Percentiles rank a stretch among this genome's conserved stretches.
Conservation (phyloP, 2,797 vertebrate genomes). For the Chiroxiphia lanceolata region DNA sequence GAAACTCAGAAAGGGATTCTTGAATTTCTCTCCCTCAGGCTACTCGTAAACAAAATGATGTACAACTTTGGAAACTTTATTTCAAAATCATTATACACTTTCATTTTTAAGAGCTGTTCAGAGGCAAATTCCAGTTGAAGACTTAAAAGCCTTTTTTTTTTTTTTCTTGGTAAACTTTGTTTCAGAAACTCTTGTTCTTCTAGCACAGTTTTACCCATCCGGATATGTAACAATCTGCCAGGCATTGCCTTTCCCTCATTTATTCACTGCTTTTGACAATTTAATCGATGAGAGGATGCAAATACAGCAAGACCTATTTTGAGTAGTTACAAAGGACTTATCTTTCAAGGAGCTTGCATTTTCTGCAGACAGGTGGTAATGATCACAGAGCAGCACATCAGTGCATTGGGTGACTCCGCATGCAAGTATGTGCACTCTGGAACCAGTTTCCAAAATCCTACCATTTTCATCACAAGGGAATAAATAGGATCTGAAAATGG, state of each 20-base stretch:
- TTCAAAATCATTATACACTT: slow-evolving; percentile 33
- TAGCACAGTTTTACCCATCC: not conserved
- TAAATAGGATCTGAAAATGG: not conserved
- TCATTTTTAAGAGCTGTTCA: slow-evolving; percentile 34
- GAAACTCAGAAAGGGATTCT: slow-evolving; percentile 56
- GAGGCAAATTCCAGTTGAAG: slow-evolving; percentile 41
- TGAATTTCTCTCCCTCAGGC: slow-evolving; percentile 56
- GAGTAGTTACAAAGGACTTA: not conserved
- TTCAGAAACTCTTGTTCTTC: not conserved
- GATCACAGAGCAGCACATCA: not conserved
- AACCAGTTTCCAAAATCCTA: not conserved
- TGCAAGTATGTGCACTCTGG: accelerated
- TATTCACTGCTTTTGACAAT: not conserved
- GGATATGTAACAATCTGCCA: not conserved
- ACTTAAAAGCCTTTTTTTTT: not conserved
- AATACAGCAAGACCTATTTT: not conserved
- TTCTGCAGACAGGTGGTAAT: not conserved
- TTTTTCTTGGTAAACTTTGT: not conserved
- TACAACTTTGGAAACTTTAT: slow-evolving; percentile 50
- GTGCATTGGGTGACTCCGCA: not conserved
- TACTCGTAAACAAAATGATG: slow-evolving; percentile 62
- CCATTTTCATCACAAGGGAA: not conserved
- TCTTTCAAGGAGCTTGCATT: not conserved
- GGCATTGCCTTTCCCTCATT: not conserved
- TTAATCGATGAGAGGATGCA: not conserved